Percentiles rank a stretch among this genome's conserved stretches.
phyloP scores from a whole-genome alignment of 2,888 invertebrate genomes.

The Hofmannophila pseudospretella region DNA sequence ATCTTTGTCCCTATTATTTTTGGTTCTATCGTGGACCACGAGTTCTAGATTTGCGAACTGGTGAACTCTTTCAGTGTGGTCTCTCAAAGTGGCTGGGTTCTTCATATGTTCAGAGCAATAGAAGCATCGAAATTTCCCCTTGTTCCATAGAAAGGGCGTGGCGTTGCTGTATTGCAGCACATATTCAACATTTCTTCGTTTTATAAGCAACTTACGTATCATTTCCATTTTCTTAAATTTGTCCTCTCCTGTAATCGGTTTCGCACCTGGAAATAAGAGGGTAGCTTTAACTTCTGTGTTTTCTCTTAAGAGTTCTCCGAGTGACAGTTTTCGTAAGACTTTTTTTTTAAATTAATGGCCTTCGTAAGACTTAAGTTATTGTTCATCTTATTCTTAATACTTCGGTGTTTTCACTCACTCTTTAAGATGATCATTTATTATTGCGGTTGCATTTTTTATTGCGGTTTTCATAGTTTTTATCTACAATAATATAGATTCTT shows the following conservation, averaged over 20 bases:
- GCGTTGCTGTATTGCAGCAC: constrained; percentile 63
- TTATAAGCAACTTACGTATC: constrained; percentile 52
- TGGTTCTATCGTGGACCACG: constrained; percentile 56
- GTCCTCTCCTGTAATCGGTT: constrained; percentile 56
- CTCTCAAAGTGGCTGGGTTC: constrained; percentile 46
- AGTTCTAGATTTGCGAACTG: constrained; percentile 57
- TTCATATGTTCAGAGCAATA: constrained; percentile 60
- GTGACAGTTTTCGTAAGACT: no score
- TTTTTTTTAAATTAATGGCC: no score
- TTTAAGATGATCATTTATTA: no score
- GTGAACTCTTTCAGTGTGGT: constrained; percentile 49
- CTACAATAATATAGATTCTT: no score
- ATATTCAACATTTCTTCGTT: constrained; percentile 63
- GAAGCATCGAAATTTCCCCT: constrained; percentile 62
- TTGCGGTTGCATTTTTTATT: no score
- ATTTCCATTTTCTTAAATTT: constrained; percentile 62
- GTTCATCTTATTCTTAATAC: no score
- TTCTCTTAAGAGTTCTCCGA: no score
- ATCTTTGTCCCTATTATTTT: constrained; percentile 62
- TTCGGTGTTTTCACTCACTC: no score
- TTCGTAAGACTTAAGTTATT: no score
- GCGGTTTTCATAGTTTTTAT: no score
- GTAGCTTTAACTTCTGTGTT: constrained; percentile 25
- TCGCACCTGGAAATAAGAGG: constrained; percentile 66
- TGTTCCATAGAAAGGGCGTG: constrained; percentile 67